Percentiles rank a stretch among this genome's conserved stretches.
These are phyloP conservation scores for Heteromormyrus szaboi DNA, from an alignment of 2,797 vertebrate genomes.

Conservation along the genomic window DNA sequence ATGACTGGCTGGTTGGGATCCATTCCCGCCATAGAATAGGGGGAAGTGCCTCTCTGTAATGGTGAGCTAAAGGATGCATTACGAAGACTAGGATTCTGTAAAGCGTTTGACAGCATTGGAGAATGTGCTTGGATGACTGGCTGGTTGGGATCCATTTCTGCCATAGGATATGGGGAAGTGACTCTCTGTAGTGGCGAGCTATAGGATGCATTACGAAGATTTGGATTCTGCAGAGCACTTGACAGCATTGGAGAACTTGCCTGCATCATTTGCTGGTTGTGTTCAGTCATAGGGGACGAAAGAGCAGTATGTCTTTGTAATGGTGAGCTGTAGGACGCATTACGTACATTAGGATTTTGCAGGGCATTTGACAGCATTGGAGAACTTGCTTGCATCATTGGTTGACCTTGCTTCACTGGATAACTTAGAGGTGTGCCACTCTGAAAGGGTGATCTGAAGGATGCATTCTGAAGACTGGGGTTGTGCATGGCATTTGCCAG, in stretches of 20 bases:
- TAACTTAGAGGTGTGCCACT: slow-evolving; percentile 38
- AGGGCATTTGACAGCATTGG: slow-evolving; percentile 54
- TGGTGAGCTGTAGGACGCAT: slow-evolving; percentile 23
- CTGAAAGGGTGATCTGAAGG: slow-evolving; percentile 44
- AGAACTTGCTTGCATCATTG: slow-evolving; percentile 31
- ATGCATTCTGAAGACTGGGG: slow-evolving; percentile 39
- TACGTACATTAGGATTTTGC: slow-evolving; percentile 56
- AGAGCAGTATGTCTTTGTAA: slow-evolving; percentile 8
- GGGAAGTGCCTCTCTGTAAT: slow-evolving; percentile 25
- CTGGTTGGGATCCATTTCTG: slow-evolving; percentile 19
- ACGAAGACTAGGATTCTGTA: slow-evolving; percentile 44
- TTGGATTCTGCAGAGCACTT: slow-evolving; percentile 45
- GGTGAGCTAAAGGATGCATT: slow-evolving; percentile 43
- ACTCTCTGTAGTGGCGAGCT: slow-evolving; percentile 27
- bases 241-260: slow-evolving; percentile 43
- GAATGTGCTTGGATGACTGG: slow-evolving; percentile 30
- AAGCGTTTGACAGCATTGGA: slow-evolving; percentile 40
- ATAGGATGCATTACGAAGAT: slow-evolving; percentile 41
- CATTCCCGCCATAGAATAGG: slow-evolving; percentile 23
- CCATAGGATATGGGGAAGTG: slow-evolving; percentile 21
- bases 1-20: slow-evolving; percentile 19
- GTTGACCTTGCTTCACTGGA: slow-evolving; percentile 31
- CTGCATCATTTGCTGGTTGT: slow-evolving; percentile 22
- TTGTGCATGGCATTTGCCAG: slow-evolving; percentile 47
- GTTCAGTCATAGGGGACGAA: not conserved